Base-by-base conservation (phyloP, 23 tunicate genomes). In the Aplidium turbinatum region DNA sequence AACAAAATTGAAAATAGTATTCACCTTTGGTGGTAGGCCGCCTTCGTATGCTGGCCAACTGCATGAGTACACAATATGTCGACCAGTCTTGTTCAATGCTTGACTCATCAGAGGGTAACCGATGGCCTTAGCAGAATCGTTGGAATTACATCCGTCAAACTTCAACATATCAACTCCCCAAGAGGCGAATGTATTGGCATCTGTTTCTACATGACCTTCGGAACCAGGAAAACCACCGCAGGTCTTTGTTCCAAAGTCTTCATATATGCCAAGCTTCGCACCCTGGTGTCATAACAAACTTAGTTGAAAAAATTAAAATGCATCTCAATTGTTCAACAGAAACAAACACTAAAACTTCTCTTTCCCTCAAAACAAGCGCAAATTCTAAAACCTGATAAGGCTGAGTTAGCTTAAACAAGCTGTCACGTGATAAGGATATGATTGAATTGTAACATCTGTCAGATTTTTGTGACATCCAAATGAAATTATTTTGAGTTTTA, bases 1-100 rank as follows among this genome's bases (percentile, higher is more conserved):
- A n/a, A n/a, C n/a, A n/a, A n/a, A n/a, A n/a, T n/a, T n/a, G n/a
- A n/a, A n/a, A n/a, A n/a, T n/a, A n/a, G n/a, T n/a, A n/a, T n/a
- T n/a, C n/a, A 90, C 97, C 82, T 83, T 83, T 35, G 97, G 97
- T 18, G 97, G 97, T 0, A 90, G 61, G 21, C 97, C 90, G 13
- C 97, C 97, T 24, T 72, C 86, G 48, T 90, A 90, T 13, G 90
- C 97, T 31, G 97, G 97, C 97, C 97, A 90, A 38, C 89, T 82
- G 54, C 97, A 90, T 24, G 57, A 31, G 35, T 83, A 90, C 29
- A 83, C 72, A 31, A 90, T 90, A 0, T 80, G 90, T 0, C 97
- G 82, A 16, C 85, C 90, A 54, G 97, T 90, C 54, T 71, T 69
- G 40, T 90, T 90, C 16, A 90, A 40, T 40, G 77, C 89, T 52